phyloP scores from a whole-genome alignment of 1,140 invertebrate genomes.

The Halictus rubicundus region DNA sequence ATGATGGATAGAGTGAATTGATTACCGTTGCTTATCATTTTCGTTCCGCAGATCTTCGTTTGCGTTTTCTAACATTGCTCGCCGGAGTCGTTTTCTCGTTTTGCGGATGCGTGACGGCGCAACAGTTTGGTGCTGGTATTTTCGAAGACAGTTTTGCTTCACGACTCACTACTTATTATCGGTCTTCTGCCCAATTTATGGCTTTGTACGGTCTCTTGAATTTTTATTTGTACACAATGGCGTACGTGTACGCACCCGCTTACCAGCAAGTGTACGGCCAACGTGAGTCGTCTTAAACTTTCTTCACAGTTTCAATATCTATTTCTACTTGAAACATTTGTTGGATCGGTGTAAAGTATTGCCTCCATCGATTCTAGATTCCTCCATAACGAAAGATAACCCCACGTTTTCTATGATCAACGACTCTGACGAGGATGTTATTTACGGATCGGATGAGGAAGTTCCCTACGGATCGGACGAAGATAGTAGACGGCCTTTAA shows the following conservation, averaged over 20 bases:
- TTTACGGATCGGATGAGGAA: conserved; percentile 97
- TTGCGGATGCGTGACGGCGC: conserved; percentile 88
- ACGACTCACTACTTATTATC: conserved; percentile 91
- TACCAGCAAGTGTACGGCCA: conserved; percentile 90
- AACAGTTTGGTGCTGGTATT: conserved; percentile 92
- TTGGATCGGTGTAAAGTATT: not conserved
- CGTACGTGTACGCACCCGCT: conserved; percentile 95
- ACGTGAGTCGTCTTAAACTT: conserved; percentile 70
- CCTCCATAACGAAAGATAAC: conserved; percentile 96
- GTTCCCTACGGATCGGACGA: conserved; percentile 97
- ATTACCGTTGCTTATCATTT: conserved; percentile 41
- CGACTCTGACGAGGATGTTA: conserved; percentile 97
- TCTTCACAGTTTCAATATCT: not conserved
- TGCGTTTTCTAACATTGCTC: conserved; percentile 94
- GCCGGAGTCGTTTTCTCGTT: conserved; percentile 92
- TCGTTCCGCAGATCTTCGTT: conserved; percentile 88
- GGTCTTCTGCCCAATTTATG: conserved; percentile 96
- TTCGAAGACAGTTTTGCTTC: conserved; percentile 97
- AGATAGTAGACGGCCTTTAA: conserved; percentile 89
- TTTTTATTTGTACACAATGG: conserved; percentile 96
- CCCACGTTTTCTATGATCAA: conserved; percentile 99
- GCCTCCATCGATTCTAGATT: conserved; percentile 83
- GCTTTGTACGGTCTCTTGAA: conserved; percentile 97
- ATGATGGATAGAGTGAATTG: not conserved
- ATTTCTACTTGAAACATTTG: not conserved